Evolutionary conservation across 2,888 invertebrate species (phyloP), one percentile per base, ranked within the genome.

Genomic region (Ypsolopha sequella): DNA sequence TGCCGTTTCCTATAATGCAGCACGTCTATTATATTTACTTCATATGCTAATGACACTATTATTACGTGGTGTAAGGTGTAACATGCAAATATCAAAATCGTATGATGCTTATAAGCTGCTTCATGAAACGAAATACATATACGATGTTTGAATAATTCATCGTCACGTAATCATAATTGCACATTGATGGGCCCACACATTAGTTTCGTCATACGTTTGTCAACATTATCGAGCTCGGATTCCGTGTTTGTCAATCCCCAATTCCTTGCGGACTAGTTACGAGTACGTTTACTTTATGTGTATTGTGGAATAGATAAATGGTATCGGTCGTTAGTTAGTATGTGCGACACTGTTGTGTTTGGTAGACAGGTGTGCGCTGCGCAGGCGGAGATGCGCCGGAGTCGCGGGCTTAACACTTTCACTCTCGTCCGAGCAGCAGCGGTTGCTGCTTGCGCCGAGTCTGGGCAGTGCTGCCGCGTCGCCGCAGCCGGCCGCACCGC

Each of bases 401-500:
- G 33, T 35, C 34, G 46, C 49, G 41, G 14, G 24, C 33, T 14
- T 33, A 39, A 39, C 41, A 49, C 86, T 86, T 86, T 86, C 86
- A 86, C 86, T 86, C 70, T 84, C 80, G 70, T 55, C 56, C 52
- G 48, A 24, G 54, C 60, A 70, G 69, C 36, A 65, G 68, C 68
- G 73, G 65, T 71, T 65, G 64, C 65, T 58, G 63, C 59, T 9
- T 10, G 61, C 67, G 59, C 64, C 62, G 67, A 57, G 56, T 56
- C 61, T 54, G 58, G 62, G 60, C 63, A 59, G 57, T 57, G 60
- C 58, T 61, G 57, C 69, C 76, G 81, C 80, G 80, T 75, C 72
- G 76, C 71, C 74, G 77, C 77, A 47, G 79, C 65, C 65, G 58
- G 68, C 74, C 71, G 69, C 68, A 74, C 70, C 68, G 65, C 51